Conservation (phyloP, 2,797 vertebrate species). For the Borostomias antarcticus region DNA sequence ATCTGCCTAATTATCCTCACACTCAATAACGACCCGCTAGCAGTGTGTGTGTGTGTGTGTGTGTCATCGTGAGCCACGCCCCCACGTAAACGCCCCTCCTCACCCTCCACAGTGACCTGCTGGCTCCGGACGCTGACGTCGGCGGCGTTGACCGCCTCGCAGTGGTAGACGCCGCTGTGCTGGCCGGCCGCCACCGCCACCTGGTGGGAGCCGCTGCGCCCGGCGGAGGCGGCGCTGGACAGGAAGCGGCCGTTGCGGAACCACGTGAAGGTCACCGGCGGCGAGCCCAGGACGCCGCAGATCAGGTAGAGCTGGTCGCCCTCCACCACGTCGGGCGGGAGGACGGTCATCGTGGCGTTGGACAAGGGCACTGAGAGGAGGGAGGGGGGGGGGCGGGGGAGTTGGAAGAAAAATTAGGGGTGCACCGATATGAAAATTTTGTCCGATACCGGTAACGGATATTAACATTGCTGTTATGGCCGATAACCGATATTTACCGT, state of each 20-base stretch:
- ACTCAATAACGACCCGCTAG: not conserved
- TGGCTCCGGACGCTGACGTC: constrained; percentile 39
- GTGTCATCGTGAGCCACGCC: not conserved
- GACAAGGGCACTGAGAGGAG: constrained; percentile 63
- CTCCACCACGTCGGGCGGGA: constrained; percentile 62
- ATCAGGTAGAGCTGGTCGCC: constrained; percentile 59
- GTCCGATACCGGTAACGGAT: no score
- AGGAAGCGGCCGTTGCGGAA: constrained; percentile 46
- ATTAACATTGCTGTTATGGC: no score
- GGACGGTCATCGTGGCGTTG: constrained; percentile 25
- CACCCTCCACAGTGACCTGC: constrained; percentile 51
- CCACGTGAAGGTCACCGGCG: constrained; percentile 70
- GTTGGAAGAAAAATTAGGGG: not conserved
- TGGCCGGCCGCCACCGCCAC: constrained; percentile 15
- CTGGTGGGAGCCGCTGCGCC: not conserved
- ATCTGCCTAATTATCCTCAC: not conserved
- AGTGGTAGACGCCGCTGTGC: constrained; percentile 67
- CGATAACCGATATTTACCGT: no score
- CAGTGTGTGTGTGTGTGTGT: not conserved
- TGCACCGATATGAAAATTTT: no score
- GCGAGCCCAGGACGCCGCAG: constrained; percentile 62
- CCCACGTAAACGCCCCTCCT: constrained; percentile 10
- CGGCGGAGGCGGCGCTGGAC: not conserved
- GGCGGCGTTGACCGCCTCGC: constrained; percentile 66
- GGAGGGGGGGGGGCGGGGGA: not conserved